A percentile compares a stretch with the other conserved stretches of the same genome.
Evolutionary conservation across 2,888 invertebrate species (phyloP).

Genomic region (Calliopum simillimum): DNA sequence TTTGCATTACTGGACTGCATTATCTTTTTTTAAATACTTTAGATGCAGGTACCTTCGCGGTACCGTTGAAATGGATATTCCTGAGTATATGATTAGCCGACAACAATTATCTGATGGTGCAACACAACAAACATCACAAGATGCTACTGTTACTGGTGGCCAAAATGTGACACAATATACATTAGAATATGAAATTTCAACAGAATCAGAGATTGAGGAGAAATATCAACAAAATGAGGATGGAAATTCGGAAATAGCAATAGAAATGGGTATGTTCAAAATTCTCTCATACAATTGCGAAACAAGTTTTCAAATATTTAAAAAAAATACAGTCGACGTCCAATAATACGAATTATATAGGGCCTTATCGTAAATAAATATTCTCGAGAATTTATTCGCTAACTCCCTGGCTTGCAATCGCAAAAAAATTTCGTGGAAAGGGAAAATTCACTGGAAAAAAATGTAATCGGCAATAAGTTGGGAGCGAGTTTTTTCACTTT

Average conservation of each 20-base stretch:
- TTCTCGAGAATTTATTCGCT: too few species aligned
- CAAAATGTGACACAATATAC: constrained; percentile 65
- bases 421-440: too few species aligned
- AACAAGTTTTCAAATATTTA: neutral
- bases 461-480: too few species aligned
- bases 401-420: too few species aligned
- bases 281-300: neutral
- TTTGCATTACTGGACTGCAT: too few species aligned
- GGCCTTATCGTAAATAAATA: too few species aligned
- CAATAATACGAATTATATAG: too few species aligned
- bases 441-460: too few species aligned
- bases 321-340: too few species aligned
- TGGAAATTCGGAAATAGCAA: constrained; percentile 62
- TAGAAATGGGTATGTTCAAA: constrained; percentile 66
- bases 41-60: constrained; percentile 67
- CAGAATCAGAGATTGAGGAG: constrained; percentile 66
- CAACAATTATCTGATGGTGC: constrained; percentile 57
- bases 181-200: constrained; percentile 65
- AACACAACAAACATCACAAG: constrained; percentile 63
- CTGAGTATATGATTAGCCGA: constrained; percentile 68
- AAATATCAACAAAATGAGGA: constrained; percentile 58
- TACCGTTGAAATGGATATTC: constrained; percentile 71
- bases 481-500: too few species aligned
- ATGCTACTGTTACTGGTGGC: constrained; percentile 53
- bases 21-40: constrained; percentile 25